Evolutionary conservation across 2,888 invertebrate species (phyloP).

Genomic region (Mimas tiliae): DNA sequence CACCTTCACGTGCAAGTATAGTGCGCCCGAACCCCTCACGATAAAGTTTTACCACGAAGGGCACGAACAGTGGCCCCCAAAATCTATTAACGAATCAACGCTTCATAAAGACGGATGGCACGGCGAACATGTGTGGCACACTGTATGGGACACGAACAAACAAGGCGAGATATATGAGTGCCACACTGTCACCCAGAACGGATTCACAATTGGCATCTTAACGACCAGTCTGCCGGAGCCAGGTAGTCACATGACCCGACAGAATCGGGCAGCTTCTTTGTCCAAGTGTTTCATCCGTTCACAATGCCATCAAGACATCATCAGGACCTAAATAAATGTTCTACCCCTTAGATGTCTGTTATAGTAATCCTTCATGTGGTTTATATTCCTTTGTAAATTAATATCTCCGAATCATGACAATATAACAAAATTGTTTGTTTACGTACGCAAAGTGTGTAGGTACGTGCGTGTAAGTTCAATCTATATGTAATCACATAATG

Average conservation of each 20-base stretch:
- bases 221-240: slow-evolving; percentile 62
- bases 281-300: slow-evolving; percentile 24
- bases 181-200: slow-evolving; percentile 64
- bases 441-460: slow-evolving; percentile 3
- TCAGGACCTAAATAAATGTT: slow-evolving; percentile 5
- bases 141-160: slow-evolving; percentile 60
- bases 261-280: slow-evolving; percentile 37
- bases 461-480: slow-evolving; percentile 4
- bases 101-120: slow-evolving; percentile 66
- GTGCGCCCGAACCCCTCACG: slow-evolving; percentile 69
- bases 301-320: slow-evolving; percentile 6
- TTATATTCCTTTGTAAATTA: slow-evolving; percentile 7
- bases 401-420: not conserved
- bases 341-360: slow-evolving; percentile 11
- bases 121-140: slow-evolving; percentile 61
- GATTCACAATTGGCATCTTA: slow-evolving; percentile 67
- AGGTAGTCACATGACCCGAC: slow-evolving; percentile 43
- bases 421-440: slow-evolving; percentile 15
- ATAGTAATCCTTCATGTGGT: slow-evolving; percentile 3
- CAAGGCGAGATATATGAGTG: slow-evolving; percentile 66
- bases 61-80: slow-evolving; percentile 52
- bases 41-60: slow-evolving; percentile 69
- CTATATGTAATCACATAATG: slow-evolving; percentile 8
- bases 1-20: slow-evolving; percentile 71
- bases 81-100: slow-evolving; percentile 57